Evolutionary conservation across 2,888 invertebrate genomes (phyloP), one percentile per base, ranked within the genome.

Genomic region (Eupithecia subfuscata): DNA sequence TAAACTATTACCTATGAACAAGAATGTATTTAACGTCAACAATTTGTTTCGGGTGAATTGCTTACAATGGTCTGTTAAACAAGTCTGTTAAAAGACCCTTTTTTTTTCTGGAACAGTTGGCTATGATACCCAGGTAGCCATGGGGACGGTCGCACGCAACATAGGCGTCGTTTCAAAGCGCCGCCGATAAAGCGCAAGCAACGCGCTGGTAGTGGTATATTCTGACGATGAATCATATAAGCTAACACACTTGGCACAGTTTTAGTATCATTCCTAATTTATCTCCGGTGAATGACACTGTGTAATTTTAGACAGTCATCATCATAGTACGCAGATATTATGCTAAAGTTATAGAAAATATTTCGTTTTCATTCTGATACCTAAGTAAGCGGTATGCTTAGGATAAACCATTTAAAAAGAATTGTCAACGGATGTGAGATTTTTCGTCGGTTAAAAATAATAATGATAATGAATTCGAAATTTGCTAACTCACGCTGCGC

Each of bases 261-360:
- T 84, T 82, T 78, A 76, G 78, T 75, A 75, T 69, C 75, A 69
- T 77, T 74, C 79, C 71, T 76, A 80, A 77, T 76, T 77, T 78
- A 82, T 77, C 79, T 67, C 40, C 81, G 82, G 82, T 80, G 79
- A 83, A 83, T 82, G 83, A 82, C 83, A 80, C 76, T 78, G 75
- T 78, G 75, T 75, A 77, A 75, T 79, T 77, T 77, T 75, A 70
- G 73, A 34, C 14, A 16, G 64, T 71, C 63, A 73, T 73, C 67
- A 64, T 67, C 68, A 34, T 34, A 16, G 64, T 18, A 18, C 64
- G 64, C 63, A 63, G 22, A 63, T 63, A 25, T 12, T 30, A 16
- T 6, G n/a, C n/a, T n/a, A n/a, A n/a, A n/a, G n/a, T n/a, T n/a
- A n/a, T n/a, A n/a, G n/a, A n/a, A n/a, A 56, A 56, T 56, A 56